phyloP scores from a whole-genome alignment of 2,888 invertebrate species.

The Rhamphomyia laevipes region DNA sequence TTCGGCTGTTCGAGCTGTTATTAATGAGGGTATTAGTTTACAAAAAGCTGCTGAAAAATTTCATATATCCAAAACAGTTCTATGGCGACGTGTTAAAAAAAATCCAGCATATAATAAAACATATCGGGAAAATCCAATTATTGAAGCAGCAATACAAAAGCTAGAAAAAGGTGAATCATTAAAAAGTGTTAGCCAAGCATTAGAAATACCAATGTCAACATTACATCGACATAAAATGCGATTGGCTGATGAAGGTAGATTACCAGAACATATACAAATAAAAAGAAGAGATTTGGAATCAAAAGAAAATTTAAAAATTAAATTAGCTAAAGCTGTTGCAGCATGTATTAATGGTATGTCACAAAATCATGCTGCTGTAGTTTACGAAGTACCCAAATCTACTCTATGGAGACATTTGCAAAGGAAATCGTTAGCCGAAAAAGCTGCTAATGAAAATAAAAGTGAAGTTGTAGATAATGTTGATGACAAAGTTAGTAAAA shows the following conservation, averaged over 20 bases:
- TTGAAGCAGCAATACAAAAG: conserved; percentile 30
- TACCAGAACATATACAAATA: conserved; percentile 32
- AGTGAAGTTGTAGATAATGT: too few relatives aligned
- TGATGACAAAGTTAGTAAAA: too few relatives aligned
- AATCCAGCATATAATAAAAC: conserved; percentile 32
- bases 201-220: conserved; percentile 38
- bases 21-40: conserved; percentile 30
- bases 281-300: conserved; percentile 30
- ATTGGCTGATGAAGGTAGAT: conserved; percentile 29
- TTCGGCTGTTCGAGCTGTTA: conserved; percentile 31
- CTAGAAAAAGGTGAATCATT: conserved; percentile 32
- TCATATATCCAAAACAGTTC: conserved; percentile 35
- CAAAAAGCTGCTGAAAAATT: conserved; percentile 35
- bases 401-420: conserved; percentile 34
- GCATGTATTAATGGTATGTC: conserved; percentile 36
- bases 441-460: too few relatives aligned
- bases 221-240: conserved; percentile 35
- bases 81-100: conserved; percentile 35
- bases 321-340: conserved; percentile 31
- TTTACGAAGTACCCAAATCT: conserved; percentile 36
- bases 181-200: conserved; percentile 33
- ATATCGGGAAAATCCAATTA: conserved; percentile 30
- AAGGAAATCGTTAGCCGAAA: not conserved
- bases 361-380: conserved; percentile 35
- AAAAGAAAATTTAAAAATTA: conserved; percentile 31